These are phyloP conservation scores for Erythrolamprus reginae DNA, from an alignment of 2,113 vertebrate species.

Conservation along the genomic window DNA sequence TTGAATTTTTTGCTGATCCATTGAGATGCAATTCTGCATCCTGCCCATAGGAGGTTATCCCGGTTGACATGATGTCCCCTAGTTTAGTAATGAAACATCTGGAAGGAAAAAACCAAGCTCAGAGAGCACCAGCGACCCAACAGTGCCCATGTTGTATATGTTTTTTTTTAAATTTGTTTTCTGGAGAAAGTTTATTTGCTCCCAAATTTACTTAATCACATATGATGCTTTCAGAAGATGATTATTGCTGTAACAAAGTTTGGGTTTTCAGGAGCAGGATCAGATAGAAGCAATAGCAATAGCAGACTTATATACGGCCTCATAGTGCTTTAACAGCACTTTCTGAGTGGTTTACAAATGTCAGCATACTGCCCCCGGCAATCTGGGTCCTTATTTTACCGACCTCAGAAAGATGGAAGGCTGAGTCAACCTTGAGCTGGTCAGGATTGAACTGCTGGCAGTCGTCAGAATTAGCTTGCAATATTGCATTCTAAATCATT, in stretches of 20 bases:
- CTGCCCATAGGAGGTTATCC: background rate
- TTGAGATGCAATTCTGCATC: background rate
- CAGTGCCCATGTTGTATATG: background rate
- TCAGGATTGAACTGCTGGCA: background rate
- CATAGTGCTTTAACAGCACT: background rate
- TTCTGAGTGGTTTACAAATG: background rate
- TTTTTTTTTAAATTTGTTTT: background rate
- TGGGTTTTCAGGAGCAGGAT: background rate
- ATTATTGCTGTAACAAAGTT: fast-evolving
- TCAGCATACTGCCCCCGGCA: background rate
- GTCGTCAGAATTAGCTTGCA: background rate
- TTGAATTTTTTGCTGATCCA: background rate
- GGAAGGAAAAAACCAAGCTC: background rate
- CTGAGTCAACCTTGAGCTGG: background rate
- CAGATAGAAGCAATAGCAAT: background rate
- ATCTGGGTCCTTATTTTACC: background rate
- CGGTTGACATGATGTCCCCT: background rate
- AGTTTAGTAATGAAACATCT: background rate
- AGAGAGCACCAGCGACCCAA: background rate
- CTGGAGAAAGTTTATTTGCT: background rate
- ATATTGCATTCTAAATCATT: background rate
- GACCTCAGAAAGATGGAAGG: background rate
- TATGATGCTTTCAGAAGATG: fast-evolving
- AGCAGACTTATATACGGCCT: background rate
- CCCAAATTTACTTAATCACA: background rate